phyloP scores from a whole-genome alignment of 2,797 vertebrate genomes.

The Sebastes goodei region DNA sequence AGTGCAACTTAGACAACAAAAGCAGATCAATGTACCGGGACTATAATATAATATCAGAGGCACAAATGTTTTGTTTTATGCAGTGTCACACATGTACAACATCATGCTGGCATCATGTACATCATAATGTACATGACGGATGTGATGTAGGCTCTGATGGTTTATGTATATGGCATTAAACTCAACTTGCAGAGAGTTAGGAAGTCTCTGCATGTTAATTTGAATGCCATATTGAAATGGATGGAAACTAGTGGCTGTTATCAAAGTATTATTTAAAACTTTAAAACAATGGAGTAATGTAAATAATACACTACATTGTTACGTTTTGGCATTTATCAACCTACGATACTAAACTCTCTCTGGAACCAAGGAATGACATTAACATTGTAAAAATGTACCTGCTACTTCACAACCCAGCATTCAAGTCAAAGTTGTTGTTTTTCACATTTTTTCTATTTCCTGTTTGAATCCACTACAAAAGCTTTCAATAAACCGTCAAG shows the following conservation, averaged over 20 bases:
- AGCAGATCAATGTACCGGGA: no score
- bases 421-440: not conserved
- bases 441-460: not conserved
- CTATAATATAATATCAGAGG: no score
- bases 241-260: not conserved
- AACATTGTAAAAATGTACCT: not conserved
- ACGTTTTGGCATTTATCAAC: not conserved
- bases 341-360: not conserved
- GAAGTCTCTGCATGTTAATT: not conserved
- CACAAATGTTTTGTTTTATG: no score
- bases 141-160: not conserved
- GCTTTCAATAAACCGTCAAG: not conserved
- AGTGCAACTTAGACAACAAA: no score
- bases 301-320: not conserved
- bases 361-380: not conserved
- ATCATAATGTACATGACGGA: not conserved
- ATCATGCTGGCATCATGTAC: not conserved
- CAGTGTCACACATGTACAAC: no score
- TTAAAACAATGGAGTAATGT: not conserved
- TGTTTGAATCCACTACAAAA: not conserved
- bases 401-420: not conserved
- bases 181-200: not conserved
- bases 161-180: not conserved
- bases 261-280: not conserved
- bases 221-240: not conserved